Evolutionary conservation across 2,888 invertebrate genomes (phyloP).

Genomic region (Drosophila longiperda): DNA sequence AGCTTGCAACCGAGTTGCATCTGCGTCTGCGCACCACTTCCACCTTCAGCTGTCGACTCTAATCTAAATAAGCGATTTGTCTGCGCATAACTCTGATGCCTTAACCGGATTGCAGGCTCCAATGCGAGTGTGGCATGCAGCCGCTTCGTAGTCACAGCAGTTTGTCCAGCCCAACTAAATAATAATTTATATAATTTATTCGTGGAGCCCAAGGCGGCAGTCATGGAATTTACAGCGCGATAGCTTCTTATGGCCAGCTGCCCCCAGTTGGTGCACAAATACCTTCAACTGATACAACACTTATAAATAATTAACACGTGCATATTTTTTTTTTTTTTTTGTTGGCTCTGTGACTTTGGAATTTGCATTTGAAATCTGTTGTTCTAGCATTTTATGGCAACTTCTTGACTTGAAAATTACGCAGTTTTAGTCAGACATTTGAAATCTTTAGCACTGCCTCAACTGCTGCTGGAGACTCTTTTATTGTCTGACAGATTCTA

Average conservation of each 20-base stretch:
- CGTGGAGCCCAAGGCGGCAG: constrained; percentile 44
- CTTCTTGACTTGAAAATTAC: constrained; percentile 49
- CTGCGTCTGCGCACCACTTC: constrained; percentile 30
- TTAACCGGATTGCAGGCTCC: constrained; percentile 45
- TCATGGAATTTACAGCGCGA: constrained; percentile 51
- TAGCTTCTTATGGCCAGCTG: constrained; percentile 56
- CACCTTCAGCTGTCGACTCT: constrained; percentile 57
- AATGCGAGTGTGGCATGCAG: constrained; percentile 32
- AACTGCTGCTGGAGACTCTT: constrained; percentile 6
- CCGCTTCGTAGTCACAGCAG: constrained; percentile 9
- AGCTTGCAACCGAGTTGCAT: constrained; percentile 46
- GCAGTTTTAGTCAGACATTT: constrained; percentile 10
- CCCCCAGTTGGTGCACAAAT: neutral
- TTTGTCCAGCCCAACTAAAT: constrained; percentile 48
- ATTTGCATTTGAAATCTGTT: constrained; percentile 37
- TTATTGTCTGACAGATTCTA: constrained; percentile 35
- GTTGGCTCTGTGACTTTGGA: constrained; percentile 14
- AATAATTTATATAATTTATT: constrained; percentile 79
- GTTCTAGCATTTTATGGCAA: constrained; percentile 37
- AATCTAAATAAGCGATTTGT: constrained; percentile 79
- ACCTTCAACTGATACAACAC: constrained; percentile 33
- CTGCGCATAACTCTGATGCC: constrained; percentile 65
- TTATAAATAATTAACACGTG: constrained; percentile 74
- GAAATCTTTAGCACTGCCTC: constrained; percentile 22
- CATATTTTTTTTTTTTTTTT: constrained; percentile 27